Evolutionary conservation across 2,797 vertebrate genomes (phyloP).

Genomic region (Semotilus atromaculatus): DNA sequence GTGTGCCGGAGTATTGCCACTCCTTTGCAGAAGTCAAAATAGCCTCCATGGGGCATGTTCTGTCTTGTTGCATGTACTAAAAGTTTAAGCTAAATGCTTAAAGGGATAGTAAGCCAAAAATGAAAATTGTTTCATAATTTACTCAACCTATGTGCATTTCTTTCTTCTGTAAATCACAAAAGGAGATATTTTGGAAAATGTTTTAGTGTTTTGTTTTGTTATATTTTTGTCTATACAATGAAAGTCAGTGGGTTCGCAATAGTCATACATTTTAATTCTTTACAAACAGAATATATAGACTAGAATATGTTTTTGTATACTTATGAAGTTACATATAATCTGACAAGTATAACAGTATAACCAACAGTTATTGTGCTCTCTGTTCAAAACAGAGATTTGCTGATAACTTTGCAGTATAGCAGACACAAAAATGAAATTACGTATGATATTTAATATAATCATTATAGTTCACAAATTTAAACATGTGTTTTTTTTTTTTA

Average conservation of each 20-base stretch:
- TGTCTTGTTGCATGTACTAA: not conserved
- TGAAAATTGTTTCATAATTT: not conserved
- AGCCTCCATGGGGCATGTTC: not conserved
- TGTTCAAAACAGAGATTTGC: not conserved
- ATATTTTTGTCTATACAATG: not conserved
- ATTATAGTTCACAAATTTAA: not conserved
- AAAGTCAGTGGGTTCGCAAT: not conserved
- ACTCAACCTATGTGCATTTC: not conserved
- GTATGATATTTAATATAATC: not conserved
- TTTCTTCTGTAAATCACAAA: not conserved
- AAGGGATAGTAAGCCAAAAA: not conserved
- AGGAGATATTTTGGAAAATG: not conserved
- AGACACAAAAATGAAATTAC: not conserved
- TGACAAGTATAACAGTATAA: not conserved
- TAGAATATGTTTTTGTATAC: not conserved
- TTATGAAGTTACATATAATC: not conserved
- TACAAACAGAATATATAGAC: too few relatives aligned
- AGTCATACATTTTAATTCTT: not conserved
- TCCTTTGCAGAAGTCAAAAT: slow-evolving; percentile 30
- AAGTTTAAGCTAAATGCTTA: not conserved
- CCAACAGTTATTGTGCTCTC: not conserved
- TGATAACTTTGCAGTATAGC: not conserved
- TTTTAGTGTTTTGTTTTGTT: not conserved
- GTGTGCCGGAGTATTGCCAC: slow-evolving; percentile 1
- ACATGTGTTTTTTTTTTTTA: not conserved